A percentile compares a stretch with the other conserved stretches of the same genome.
These are phyloP conservation scores for Entelurus aequoreus DNA, from an alignment of 2,113 vertebrate genomes.

Conservation along the genomic window DNA sequence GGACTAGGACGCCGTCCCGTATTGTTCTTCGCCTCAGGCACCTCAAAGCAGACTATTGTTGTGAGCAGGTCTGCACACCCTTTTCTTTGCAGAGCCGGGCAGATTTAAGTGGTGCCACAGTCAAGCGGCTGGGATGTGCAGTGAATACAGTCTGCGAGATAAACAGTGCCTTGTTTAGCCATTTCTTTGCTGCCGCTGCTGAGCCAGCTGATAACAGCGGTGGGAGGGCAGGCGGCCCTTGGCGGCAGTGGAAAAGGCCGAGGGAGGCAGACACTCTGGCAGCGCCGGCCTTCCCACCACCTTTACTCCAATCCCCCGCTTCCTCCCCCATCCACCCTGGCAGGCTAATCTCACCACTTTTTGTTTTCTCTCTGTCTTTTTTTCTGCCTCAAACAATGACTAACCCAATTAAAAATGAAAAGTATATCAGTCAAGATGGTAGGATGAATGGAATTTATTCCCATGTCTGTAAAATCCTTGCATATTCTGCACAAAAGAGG, in stretches of 20 bases:
- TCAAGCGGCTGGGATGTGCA: constrained; percentile 75
- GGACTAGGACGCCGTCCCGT: constrained; percentile 44
- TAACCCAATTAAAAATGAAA: not conserved
- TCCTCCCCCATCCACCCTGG: constrained; percentile 35
- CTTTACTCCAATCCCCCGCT: constrained; percentile 4
- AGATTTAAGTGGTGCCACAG: constrained; percentile 83
- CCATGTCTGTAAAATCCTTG: no score
- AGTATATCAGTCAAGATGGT: not conserved
- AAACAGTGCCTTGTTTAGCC: constrained; percentile 85
- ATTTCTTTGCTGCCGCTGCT: constrained; percentile 76
- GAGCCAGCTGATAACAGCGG: constrained; percentile 82
- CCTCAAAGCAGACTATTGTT: constrained; percentile 70
- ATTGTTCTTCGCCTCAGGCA: constrained; percentile 63
- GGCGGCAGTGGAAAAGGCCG: constrained; percentile 78
- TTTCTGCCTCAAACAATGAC: not conserved
- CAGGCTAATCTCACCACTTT: constrained; percentile 66
- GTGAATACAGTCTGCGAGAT: constrained; percentile 81
- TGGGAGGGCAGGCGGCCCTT: constrained; percentile 67
- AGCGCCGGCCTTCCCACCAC: constrained; percentile 66
- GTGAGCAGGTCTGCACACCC: constrained; percentile 59
- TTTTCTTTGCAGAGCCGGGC: constrained; percentile 78
- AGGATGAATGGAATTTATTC: no score
- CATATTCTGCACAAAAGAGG: no score
- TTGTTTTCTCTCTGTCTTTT: constrained; percentile 53
- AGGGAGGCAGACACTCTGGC: constrained; percentile 86